A percentile compares a stretch with the other conserved stretches of the same genome.
Conservation (phyloP, 2,888 invertebrate genomes). For the Hydrotaea cyrtoneurina region DNA sequence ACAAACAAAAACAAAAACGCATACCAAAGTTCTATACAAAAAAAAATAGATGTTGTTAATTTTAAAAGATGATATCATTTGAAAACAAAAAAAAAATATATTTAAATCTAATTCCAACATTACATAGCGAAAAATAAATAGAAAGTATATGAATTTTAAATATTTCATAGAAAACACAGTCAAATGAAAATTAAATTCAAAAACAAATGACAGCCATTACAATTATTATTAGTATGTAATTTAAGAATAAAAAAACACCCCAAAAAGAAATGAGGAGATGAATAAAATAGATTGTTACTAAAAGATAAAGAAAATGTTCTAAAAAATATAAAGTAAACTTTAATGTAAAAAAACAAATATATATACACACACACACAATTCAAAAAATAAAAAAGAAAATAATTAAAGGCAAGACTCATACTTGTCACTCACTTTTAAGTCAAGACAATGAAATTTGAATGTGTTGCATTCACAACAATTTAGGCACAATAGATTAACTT, state of each 20-base stretch:
- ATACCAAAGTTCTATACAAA: conserved; percentile 62
- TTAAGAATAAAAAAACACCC: conserved; percentile 29
- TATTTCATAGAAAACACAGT: conserved; percentile 27
- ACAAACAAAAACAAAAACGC: conserved; percentile 27
- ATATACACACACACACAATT: not conserved
- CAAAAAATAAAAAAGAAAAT: not conserved
- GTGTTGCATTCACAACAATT: too few species aligned
- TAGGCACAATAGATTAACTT: too few species aligned
- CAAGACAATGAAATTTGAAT: too few species aligned
- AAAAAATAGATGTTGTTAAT: conserved; percentile 67
- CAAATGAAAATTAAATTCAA: conserved; percentile 54
- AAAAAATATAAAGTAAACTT: conserved; percentile 32
- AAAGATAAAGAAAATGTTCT: conserved; percentile 21
- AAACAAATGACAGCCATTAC: conserved; percentile 52
- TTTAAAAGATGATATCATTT: conserved; percentile 61
- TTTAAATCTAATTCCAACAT: conserved; percentile 44
- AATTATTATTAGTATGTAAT: conserved; percentile 25
- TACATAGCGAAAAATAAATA: conserved; percentile 48
- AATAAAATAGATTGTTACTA: conserved; percentile 61
- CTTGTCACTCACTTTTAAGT: too few species aligned
- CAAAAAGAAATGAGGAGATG: conserved; percentile 36
- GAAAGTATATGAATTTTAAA: conserved; percentile 66
- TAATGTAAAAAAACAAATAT: conserved; percentile 56
- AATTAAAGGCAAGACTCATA: not conserved
- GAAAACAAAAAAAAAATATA: conserved; percentile 47